These are phyloP conservation scores for Hafferia zeledoni DNA, from an alignment of 2,797 vertebrate genomes.

Conservation along the genomic window DNA sequence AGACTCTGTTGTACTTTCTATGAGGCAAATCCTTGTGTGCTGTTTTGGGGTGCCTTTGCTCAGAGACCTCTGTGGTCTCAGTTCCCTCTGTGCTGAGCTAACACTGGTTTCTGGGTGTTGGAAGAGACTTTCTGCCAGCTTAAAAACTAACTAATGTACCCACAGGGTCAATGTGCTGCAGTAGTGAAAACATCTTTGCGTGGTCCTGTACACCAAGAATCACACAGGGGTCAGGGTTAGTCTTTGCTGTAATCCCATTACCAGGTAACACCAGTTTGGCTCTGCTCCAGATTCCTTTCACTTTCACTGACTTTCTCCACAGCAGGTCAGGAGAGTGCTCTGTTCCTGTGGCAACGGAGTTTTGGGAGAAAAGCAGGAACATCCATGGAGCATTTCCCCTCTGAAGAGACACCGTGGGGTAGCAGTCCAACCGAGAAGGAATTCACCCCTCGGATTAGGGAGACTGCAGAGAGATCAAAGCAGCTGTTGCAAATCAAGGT, in stretches of 20 bases:
- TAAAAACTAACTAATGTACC: neutral
- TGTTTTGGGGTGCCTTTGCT: neutral
- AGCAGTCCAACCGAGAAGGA: accelerated
- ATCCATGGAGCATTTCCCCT: accelerated
- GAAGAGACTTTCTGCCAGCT: neutral
- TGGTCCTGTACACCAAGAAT: too few relatives aligned
- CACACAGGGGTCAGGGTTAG: neutral
- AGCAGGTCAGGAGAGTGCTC: neutral
- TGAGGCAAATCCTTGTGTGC: neutral
- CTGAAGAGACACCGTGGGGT: neutral
- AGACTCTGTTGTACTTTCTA: neutral
- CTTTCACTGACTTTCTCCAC: neutral
- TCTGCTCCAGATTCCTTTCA: neutral
- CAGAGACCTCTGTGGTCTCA: neutral
- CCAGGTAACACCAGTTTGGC: neutral
- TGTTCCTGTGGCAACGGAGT: accelerated
- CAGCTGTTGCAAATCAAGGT: accelerated
- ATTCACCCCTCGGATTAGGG: accelerated
- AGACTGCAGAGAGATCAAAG: neutral
- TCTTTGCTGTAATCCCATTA: neutral
- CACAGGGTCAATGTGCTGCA: neutral
- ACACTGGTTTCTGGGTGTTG: neutral
- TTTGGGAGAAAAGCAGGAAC: neutral
- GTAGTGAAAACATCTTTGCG: neutral
- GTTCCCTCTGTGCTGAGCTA: neutral